Evolutionary conservation across 1,140 invertebrate genomes (phyloP).

Genomic region (Cotesia chilonis): DNA sequence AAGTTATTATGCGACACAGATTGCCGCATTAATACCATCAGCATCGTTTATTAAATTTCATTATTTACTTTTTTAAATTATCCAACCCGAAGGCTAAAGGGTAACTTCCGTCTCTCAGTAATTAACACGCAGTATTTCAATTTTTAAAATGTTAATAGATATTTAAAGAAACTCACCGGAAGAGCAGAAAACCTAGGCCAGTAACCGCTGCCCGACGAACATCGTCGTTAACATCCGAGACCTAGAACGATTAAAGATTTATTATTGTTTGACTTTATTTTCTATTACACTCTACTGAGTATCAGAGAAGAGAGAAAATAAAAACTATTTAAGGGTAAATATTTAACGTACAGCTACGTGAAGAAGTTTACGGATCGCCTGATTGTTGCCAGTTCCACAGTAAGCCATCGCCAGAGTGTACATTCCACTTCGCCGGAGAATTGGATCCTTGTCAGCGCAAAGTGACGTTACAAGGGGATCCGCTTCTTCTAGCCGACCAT

Average conservation of each 20-base stretch:
- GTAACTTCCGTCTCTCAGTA: not conserved
- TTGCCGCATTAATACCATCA: slow-evolving; percentile 23
- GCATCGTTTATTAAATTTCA: not conserved
- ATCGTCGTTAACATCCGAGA: slow-evolving; percentile 98
- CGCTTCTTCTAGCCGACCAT: slow-evolving; percentile 94
- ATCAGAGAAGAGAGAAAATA: slow-evolving; percentile 5
- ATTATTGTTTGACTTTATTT: not conserved
- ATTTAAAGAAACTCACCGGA: slow-evolving; percentile 70
- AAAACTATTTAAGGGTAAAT: not conserved
- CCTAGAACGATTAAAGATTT: slow-evolving; percentile 55
- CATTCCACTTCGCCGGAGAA: slow-evolving; percentile 91
- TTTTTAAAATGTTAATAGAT: not conserved
- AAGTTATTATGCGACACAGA: slow-evolving; percentile 6
- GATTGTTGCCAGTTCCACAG: slow-evolving; percentile 97
- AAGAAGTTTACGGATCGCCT: slow-evolving; percentile 92
- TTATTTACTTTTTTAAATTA: too few species aligned
- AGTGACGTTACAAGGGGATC: slow-evolving; percentile 92
- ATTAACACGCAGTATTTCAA: slow-evolving; percentile 1
- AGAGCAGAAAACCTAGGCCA: slow-evolving; percentile 94
- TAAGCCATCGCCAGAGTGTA: slow-evolving; percentile 99
- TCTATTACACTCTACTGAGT: not conserved
- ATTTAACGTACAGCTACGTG: slow-evolving; percentile 86
- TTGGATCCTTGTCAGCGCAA: slow-evolving; percentile 86
- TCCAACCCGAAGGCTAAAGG: not conserved
- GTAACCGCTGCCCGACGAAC: slow-evolving; percentile 97